Evolutionary conservation across 2,113 vertebrate species (phyloP).

Genomic region (Microtus pennsylvanicus): DNA sequence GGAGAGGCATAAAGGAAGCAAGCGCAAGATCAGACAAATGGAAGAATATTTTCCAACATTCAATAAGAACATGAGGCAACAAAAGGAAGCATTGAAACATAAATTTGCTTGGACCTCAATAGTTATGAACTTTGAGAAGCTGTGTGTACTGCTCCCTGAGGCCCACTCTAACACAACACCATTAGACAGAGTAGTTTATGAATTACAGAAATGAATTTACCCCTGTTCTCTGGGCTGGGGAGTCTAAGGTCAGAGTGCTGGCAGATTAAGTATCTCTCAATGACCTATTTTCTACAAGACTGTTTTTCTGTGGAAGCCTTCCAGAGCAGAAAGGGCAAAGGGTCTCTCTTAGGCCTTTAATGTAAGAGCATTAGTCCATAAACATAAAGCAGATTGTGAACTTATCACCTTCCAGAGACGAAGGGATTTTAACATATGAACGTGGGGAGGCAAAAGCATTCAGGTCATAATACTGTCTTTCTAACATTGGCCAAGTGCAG

Average conservation of each 20-base stretch:
- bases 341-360: neutral
- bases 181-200: neutral
- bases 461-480: neutral
- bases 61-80: neutral
- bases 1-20: slow-evolving; percentile 58
- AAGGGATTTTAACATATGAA: neutral
- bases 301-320: neutral
- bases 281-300: neutral
- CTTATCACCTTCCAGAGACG: neutral
- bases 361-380: neutral
- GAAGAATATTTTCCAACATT: slow-evolving; percentile 17
- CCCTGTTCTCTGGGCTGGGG: neutral
- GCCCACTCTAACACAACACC: neutral
- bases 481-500: neutral
- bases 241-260: neutral
- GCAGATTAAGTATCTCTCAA: neutral
- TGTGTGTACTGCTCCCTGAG: neutral
- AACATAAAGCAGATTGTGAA: neutral
- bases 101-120: neutral
- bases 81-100: neutral
- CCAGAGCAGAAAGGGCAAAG: neutral
- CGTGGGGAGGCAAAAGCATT: neutral
- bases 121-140: slow-evolving; percentile 18
- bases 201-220: neutral
- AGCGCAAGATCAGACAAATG: slow-evolving; percentile 28